A percentile compares a stretch with the other conserved stretches of the same genome.
Evolutionary conservation across 2,888 invertebrate species (phyloP).

Genomic region (Charanyca ferruginea): DNA sequence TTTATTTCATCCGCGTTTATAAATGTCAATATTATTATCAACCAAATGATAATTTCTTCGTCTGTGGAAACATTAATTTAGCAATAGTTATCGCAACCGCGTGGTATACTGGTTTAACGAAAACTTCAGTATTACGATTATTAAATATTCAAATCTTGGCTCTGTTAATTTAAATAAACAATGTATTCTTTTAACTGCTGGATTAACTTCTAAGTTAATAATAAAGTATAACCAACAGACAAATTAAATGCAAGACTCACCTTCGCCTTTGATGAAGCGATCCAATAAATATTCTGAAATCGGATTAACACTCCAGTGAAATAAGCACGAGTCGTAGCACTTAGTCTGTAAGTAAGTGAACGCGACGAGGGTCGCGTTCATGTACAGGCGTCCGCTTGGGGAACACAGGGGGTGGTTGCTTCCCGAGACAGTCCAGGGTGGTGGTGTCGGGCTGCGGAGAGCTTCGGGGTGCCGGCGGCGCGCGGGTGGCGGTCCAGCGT

Average conservation of each 20-base stretch:
- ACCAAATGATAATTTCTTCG: constrained; percentile 58
- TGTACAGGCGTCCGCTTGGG: constrained; percentile 70
- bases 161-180: constrained; percentile 6
- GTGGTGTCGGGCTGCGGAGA: constrained; percentile 70
- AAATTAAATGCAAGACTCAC: constrained; percentile 75
- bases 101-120: constrained; percentile 33
- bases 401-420: constrained; percentile 75
- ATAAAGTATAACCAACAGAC: constrained; percentile 15
- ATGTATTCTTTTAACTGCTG: not conserved
- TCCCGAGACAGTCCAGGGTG: constrained; percentile 76
- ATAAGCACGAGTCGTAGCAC: constrained; percentile 88
- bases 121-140: constrained; percentile 36
- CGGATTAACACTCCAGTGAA: constrained; percentile 88
- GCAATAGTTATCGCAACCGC: constrained; percentile 51
- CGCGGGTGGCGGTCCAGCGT: constrained; percentile 87
- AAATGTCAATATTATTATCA: constrained; percentile 63
- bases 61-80: constrained; percentile 48
- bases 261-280: constrained; percentile 81
- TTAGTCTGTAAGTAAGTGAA: constrained; percentile 82
- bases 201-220: constrained; percentile 10
- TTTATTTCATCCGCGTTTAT: constrained; percentile 60
- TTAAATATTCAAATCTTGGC: constrained; percentile 13
- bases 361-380: constrained; percentile 75
- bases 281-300: constrained; percentile 88
- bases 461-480: constrained; percentile 85